A percentile compares a stretch with the other conserved stretches of the same genome.
phyloP scores from a whole-genome alignment of 2,113 vertebrate species.

The Xenotilapia flavipinnis region DNA sequence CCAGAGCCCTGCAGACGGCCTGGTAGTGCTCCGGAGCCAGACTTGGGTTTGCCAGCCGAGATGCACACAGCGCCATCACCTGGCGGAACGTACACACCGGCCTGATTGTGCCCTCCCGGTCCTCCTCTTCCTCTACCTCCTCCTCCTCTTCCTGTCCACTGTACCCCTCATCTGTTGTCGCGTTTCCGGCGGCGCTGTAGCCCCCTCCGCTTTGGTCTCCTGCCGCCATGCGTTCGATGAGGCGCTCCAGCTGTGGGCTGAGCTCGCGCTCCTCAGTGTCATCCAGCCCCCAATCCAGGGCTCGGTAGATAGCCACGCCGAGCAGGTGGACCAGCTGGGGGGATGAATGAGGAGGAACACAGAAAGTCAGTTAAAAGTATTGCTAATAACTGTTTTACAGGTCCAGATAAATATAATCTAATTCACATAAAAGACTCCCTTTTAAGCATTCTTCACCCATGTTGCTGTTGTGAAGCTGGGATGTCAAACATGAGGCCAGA shows the following conservation, averaged over 20 bases:
- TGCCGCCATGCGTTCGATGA: conserved; percentile 90
- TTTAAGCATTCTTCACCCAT: background rate
- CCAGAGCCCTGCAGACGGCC: conserved; percentile 88
- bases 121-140: conserved; percentile 70
- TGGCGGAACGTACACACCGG: conserved; percentile 77
- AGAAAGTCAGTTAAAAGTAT: background rate
- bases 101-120: conserved; percentile 51
- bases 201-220: conserved; percentile 64
- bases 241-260: conserved; percentile 85
- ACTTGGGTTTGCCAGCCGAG: conserved; percentile 74
- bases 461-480: background rate
- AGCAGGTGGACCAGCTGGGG: conserved; percentile 88
- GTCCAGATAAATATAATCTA: background rate
- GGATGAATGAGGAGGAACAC: background rate
- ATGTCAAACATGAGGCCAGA: background rate
- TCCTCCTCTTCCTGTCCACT: conserved; percentile 89
- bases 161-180: conserved; percentile 82
- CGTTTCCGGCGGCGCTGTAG: conserved; percentile 23
- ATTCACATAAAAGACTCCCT: background rate
- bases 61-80: conserved; percentile 81
- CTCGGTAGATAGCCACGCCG: conserved; percentile 90
- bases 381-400: accelerated
- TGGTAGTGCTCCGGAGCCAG: conserved; percentile 86
- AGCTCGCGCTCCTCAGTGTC: conserved; percentile 92
- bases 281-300: conserved; percentile 93